A percentile compares a stretch with the other conserved stretches of the same genome.
These are phyloP conservation scores for Papilio xuthus DNA, from an alignment of 1,140 invertebrate species.

Conservation along the genomic window DNA sequence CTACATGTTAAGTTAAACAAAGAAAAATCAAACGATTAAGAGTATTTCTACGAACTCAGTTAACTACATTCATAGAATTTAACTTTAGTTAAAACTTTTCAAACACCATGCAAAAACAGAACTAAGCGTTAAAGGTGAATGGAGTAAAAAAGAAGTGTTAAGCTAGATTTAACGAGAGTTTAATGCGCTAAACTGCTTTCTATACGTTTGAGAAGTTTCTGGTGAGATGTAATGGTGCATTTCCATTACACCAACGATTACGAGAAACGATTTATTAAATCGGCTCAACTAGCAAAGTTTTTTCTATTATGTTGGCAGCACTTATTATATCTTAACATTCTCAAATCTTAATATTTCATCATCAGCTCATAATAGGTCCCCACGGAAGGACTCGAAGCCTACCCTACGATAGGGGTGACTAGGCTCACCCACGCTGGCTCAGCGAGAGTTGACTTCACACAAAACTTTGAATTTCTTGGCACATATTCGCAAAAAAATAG, in stretches of 20 bases:
- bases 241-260: slow-evolving; percentile 29
- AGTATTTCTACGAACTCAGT: not conserved
- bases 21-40: too few species aligned
- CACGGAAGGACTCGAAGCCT: too few species aligned
- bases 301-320: not conserved
- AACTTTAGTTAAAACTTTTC: not conserved
- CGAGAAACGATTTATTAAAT: slow-evolving; percentile 32
- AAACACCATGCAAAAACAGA: slow-evolving; percentile 32
- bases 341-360: too few species aligned
- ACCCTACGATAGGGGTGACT: too few species aligned
- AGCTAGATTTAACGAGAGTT: slow-evolving; percentile 39
- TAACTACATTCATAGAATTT: slow-evolving; percentile 17
- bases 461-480: too few species aligned
- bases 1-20: not conserved
- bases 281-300: not conserved
- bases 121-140: slow-evolving; percentile 32
- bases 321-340: too few species aligned
- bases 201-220: slow-evolving; percentile 34
- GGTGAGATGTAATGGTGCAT: slow-evolving; percentile 29
- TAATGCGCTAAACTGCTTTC: slow-evolving; percentile 38
- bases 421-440: too few species aligned
- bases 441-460: too few species aligned
- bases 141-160: slow-evolving; percentile 34
- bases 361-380: too few species aligned
- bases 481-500: too few species aligned